Evolutionary conservation across 2,113 vertebrate genomes (phyloP).

Genomic region (Mormyrus lacerda): DNA sequence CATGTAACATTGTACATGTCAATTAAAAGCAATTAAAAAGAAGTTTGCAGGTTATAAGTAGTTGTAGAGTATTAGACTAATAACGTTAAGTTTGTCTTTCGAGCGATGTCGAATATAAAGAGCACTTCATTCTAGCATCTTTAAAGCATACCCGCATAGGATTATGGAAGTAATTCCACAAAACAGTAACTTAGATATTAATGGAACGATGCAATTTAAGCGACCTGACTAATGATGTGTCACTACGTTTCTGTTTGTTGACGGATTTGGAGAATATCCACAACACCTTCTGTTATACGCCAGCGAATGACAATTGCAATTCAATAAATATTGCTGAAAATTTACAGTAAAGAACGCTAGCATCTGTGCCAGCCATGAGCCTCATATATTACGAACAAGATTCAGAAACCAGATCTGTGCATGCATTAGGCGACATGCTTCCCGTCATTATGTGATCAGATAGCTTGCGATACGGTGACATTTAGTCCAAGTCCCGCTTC

Average conservation of each 20-base stretch:
- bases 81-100: not conserved
- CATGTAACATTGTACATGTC: not conserved
- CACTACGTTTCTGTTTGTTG: not conserved
- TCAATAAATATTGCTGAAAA: not conserved
- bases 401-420: not conserved
- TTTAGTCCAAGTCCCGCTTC: not conserved
- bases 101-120: not conserved
- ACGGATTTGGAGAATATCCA: not conserved
- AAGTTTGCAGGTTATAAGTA: not conserved
- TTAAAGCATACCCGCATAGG: not conserved
- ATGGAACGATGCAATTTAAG: not conserved
- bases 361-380: not conserved
- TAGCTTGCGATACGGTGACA: not conserved
- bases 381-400: not conserved
- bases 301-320: not conserved
- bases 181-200: not conserved
- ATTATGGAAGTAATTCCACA: not conserved
- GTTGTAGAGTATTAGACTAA: not conserved
- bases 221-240: not conserved
- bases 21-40: not conserved
- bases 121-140: not conserved
- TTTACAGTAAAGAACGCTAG: not conserved
- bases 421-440: not conserved
- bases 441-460: not conserved
- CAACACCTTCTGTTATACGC: not conserved